Percentiles rank a stretch among this genome's conserved stretches.
Conservation (phyloP, 2,888 invertebrate species). For the Caprella mutica region DNA sequence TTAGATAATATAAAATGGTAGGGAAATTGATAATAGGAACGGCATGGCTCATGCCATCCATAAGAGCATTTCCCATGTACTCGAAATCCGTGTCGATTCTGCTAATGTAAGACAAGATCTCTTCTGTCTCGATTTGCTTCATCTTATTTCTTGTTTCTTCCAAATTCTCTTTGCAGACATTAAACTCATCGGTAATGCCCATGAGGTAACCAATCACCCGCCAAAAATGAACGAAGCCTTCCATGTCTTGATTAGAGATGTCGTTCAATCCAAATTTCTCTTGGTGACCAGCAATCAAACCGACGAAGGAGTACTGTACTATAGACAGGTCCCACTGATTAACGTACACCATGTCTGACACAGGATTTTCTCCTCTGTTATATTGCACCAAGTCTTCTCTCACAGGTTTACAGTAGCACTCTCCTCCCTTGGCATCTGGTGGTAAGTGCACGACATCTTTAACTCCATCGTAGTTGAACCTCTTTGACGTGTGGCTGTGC, state of each 20-base stretch:
- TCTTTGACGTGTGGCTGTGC: too few species aligned
- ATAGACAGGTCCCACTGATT: conserved; percentile 47
- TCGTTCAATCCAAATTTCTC: conserved; percentile 54
- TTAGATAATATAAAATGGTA: conserved; percentile 11
- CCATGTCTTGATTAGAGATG: conserved; percentile 52
- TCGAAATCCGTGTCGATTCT: conserved; percentile 14
- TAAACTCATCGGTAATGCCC: conserved; percentile 67
- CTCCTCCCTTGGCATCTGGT: too few species aligned
- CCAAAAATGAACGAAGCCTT: conserved; percentile 73
- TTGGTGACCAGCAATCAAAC: conserved; percentile 43
- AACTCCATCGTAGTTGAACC: too few species aligned
- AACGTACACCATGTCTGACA: conserved; percentile 35
- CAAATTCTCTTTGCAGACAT: conserved; percentile 41
- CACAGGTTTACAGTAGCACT: neutral
- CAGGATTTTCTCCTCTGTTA: neutral
- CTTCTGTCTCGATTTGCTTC: conserved; percentile 12
- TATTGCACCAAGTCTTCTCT: neutral
- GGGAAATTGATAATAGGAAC: conserved; percentile 8
- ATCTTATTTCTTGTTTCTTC: conserved; percentile 35
- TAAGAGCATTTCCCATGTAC: conserved; percentile 15
- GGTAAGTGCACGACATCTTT: too few species aligned
- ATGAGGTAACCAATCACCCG: conserved; percentile 65
- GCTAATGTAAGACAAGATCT: conserved; percentile 13
- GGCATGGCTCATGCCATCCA: conserved; percentile 8
- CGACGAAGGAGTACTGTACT: conserved; percentile 48